Conservation (phyloP, 2,797 vertebrate species). For the Heteromormyrus szaboi region DNA sequence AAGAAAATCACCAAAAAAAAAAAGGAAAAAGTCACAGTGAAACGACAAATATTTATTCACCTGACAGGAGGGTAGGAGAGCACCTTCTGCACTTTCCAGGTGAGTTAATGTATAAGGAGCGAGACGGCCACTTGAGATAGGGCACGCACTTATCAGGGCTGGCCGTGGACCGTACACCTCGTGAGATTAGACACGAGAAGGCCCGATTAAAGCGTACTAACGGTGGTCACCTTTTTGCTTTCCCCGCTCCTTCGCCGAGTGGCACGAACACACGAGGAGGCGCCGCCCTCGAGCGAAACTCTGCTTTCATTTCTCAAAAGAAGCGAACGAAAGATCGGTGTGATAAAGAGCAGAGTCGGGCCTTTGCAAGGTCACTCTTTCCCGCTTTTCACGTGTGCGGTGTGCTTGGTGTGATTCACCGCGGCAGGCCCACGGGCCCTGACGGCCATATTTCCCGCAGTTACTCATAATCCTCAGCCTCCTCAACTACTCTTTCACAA, state of each 20-base stretch:
- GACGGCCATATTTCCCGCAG: background rate
- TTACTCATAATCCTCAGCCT: background rate
- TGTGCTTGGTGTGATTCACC: background rate
- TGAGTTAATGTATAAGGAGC: constrained; percentile 50
- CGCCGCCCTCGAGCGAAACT: constrained; percentile 37
- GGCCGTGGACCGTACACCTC: constrained; percentile 40
- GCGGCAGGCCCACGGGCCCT: background rate
- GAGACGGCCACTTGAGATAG: constrained; percentile 32
- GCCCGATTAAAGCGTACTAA: constrained; percentile 43
- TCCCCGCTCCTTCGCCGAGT: constrained; percentile 48
- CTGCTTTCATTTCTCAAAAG: background rate
- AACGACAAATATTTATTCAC: constrained; percentile 27
- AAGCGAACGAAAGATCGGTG: background rate
- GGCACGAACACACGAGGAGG: constrained; percentile 50
- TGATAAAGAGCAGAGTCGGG: background rate
- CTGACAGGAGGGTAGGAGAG: constrained; percentile 25
- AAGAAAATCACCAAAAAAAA: constrained; percentile 3
- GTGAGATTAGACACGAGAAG: constrained; percentile 48
- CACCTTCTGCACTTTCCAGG: constrained; percentile 40
- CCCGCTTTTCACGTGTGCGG: background rate
- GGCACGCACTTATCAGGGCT: constrained; percentile 49
- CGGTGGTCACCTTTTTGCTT: constrained; percentile 32
- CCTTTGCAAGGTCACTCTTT: background rate
- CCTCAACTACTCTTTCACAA: constrained; percentile 25
- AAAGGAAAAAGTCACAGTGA: constrained; percentile 4